Base-by-base conservation (phyloP, 1,140 invertebrate species). In the Megalopta genalis region DNA sequence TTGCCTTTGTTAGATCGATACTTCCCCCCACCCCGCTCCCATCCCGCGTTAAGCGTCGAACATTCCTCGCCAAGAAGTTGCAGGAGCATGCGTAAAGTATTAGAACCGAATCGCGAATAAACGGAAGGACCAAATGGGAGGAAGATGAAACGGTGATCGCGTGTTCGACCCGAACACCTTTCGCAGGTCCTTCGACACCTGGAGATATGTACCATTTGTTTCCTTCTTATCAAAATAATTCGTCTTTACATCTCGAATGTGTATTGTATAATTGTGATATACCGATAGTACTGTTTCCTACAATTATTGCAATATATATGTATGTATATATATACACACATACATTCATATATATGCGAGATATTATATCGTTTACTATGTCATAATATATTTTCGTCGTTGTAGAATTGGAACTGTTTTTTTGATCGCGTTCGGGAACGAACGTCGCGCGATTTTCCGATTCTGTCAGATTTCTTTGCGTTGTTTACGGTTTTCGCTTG, bases 241-340 rank as follows among this genome's bases (percentile, higher is more conserved):
- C 37, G 46, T 23, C 52, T 65, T n/a, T n/a, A 49, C 54, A 39
- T 74, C 12, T 7, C 16, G 32, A 70, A 32, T 67, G 74, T 54
- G 46, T 68, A 60, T 75, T 75, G 71, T 68, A 46, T 68, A 62
- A 57, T 10, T 75, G 69, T 76, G 54, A 76, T 80, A 65, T 71
- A 77, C 1, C 46, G 72, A 68, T 80, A 80, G 59, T 79, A 79
- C 49, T 66, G 70, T 66, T 79, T 63, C 59, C 69, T 78, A 73
- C 39, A 25, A 49, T 59, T 59, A 79, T 42, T 63, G 68, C 39
- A 25, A 68, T 8, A 46, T 59, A 67, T 42, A 63, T 27, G 71
- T 42, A 71, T 63, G 42, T 62, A 77, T 64, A 46, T 68, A 59
- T 62, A 77, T 77, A 52, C 71, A 64, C 71, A 72, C 54, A 32